Evolutionary conservation across 2,797 vertebrate genomes (phyloP), one percentile per base, ranked within the genome.

Genomic region (Microcaecilia unicolor): DNA sequence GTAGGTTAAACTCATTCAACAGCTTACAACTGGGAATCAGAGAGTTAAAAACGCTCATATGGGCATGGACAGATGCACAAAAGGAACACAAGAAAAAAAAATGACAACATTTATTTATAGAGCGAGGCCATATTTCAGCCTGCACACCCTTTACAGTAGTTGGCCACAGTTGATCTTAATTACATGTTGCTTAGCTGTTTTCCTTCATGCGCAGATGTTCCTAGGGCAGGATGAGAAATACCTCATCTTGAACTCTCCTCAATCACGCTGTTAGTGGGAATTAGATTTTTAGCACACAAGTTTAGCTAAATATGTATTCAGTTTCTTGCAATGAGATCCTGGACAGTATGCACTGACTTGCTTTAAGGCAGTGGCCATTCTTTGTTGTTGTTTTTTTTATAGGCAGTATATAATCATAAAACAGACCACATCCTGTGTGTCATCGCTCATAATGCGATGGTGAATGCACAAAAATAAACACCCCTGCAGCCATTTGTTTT

Each of bases 61-160:
- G n/a, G n/a, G n/a, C n/a, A n/a, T n/a, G n/a, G n/a, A n/a, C n/a
- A n/a, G n/a, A n/a, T n/a, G n/a, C n/a, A n/a, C n/a, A n/a, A n/a
- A n/a, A n/a, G n/a, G n/a, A n/a, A n/a, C n/a, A n/a, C n/a, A n/a
- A n/a, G n/a, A n/a, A n/a, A n/a, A n/a, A n/a, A n/a, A n/a, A n/a
- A n/a, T n/a, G n/a, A n/a, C n/a, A n/a, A n/a, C n/a, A n/a, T n/a
- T n/a, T n/a, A n/a, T n/a, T n/a, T n/a, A n/a, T n/a, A n/a, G n/a
- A n/a, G n/a, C n/a, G n/a, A n/a, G n/a, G n/a, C n/a, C n/a, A n/a
- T n/a, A n/a, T n/a, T 18, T 25, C 23, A 15, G 22, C 29, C 15
- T 6, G 14, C 5, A 25, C 14, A 25, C 26, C 3, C 12, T 16
- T 7, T 18, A 0, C 1, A 10, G 9, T 3, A 7, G 2, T 0